Percentiles rank a stretch among this genome's conserved stretches.
Conservation (phyloP, 2,797 vertebrate species). For the Uromys caudimaculatus region DNA sequence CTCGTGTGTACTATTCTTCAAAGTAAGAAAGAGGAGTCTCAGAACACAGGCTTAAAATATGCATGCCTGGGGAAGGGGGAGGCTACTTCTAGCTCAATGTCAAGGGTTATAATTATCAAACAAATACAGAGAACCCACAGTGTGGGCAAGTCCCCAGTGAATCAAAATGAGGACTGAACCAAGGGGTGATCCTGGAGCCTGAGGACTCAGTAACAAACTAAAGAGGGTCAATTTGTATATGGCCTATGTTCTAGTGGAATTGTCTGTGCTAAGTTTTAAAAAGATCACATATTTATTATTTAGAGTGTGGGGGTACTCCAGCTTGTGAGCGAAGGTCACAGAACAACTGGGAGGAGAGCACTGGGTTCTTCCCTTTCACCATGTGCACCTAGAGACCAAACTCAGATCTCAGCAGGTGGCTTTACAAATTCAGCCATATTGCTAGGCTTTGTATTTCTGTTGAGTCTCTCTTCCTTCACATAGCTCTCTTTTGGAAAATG, state of each 20-base stretch:
- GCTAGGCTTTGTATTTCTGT: background rate
- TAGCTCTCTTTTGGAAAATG: background rate
- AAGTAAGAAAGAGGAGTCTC: background rate
- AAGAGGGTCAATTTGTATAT: background rate
- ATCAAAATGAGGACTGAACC: too few relatives aligned
- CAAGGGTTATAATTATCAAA: background rate
- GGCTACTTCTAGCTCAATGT: background rate
- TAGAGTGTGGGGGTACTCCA: background rate
- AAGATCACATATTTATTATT: background rate
- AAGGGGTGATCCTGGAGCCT: too few relatives aligned
- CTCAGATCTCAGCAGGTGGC: background rate
- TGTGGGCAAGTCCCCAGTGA: too few relatives aligned
- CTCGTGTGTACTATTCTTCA: background rate
- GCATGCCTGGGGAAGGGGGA: rapidly evolving
- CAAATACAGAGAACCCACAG: background rate
- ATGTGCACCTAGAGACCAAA: background rate
- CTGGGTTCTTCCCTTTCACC: background rate
- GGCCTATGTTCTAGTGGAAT: background rate
- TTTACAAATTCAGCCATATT: background rate
- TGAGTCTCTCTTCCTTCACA: background rate
- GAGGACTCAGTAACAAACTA: background rate
- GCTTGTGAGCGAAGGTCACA: too few relatives aligned
- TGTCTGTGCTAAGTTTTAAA: background rate
- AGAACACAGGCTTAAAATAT: background rate
- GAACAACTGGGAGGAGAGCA: background rate